phyloP scores from a whole-genome alignment of 2,797 vertebrate genomes.

The Melopsittacus undulatus region DNA sequence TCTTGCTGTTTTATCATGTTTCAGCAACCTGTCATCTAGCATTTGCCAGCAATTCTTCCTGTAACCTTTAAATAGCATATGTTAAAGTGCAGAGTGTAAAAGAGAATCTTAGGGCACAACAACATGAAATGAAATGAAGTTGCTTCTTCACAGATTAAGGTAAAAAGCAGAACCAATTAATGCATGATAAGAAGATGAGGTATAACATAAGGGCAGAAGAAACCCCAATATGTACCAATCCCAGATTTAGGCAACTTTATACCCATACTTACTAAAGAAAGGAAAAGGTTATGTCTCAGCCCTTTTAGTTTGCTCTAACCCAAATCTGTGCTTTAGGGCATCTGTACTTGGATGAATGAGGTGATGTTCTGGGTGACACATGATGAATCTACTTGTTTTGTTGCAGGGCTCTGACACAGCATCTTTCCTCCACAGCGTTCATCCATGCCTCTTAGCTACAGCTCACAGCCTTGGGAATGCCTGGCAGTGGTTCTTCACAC shows the following conservation, averaged over 20 bases:
- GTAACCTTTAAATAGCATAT: conserved; percentile 1
- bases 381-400: neutral
- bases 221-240: neutral
- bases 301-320: neutral
- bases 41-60: conserved; percentile 1
- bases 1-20: conserved; percentile 1
- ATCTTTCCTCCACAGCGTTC: neutral
- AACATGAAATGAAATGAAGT: neutral
- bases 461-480: neutral
- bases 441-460: neutral
- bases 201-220: neutral
- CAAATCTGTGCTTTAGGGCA: neutral
- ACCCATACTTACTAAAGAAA: neutral
- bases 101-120: neutral
- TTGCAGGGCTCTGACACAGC: neutral
- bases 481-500: neutral
- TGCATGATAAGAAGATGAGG: neutral
- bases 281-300: neutral
- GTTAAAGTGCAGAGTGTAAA: neutral
- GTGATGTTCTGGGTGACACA: neutral
- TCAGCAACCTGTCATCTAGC: neutral
- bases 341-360: neutral
- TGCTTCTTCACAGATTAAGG: neutral
- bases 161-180: neutral
- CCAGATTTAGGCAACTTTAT: neutral